These are phyloP conservation scores for Sipunculus nudus DNA, from an alignment of 2,888 invertebrate species.

Conservation along the genomic window DNA sequence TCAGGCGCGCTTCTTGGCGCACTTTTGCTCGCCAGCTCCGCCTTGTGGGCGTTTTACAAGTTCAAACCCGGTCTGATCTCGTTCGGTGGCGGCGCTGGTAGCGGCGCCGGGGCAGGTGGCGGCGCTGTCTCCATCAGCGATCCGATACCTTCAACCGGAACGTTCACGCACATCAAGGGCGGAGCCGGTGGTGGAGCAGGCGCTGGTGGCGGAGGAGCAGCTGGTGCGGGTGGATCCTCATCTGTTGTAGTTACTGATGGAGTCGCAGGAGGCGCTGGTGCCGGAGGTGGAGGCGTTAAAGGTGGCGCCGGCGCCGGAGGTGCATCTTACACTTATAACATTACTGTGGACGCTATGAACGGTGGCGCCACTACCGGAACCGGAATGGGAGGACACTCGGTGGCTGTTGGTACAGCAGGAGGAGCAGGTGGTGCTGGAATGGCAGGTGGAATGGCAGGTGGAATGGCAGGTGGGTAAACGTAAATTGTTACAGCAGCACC, in stretches of 20 bases:
- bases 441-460: constrained; percentile 24
- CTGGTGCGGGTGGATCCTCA: neutral
- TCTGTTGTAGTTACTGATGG: constrained; percentile 3
- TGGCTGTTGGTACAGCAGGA: neutral
- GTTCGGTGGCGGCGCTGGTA: neutral
- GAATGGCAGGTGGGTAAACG: constrained; percentile 18
- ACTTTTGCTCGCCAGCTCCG: constrained; percentile 34
- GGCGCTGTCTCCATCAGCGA: neutral
- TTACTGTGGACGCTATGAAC: neutral
- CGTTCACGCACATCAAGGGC: neutral
- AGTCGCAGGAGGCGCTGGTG: constrained; percentile 7
- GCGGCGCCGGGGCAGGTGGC: constrained; percentile 6
- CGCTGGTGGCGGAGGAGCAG: constrained; percentile 11
- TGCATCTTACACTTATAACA: neutral
- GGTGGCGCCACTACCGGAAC: constrained; percentile 1
- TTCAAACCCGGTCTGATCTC: constrained; percentile 41
- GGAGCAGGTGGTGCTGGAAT: constrained; percentile 24
- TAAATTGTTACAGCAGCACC: neutral
- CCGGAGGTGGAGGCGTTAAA: constrained; percentile 36
- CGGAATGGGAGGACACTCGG: neutral
- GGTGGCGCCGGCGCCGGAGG: constrained; percentile 20
- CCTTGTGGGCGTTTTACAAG: constrained; percentile 44
- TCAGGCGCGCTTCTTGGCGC: constrained; percentile 43
- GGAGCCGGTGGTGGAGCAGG: constrained; percentile 12
- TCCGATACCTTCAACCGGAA: too few species aligned